Conservation (phyloP, 1,140 invertebrate genomes). For the Megalonaias nervosa region DNA sequence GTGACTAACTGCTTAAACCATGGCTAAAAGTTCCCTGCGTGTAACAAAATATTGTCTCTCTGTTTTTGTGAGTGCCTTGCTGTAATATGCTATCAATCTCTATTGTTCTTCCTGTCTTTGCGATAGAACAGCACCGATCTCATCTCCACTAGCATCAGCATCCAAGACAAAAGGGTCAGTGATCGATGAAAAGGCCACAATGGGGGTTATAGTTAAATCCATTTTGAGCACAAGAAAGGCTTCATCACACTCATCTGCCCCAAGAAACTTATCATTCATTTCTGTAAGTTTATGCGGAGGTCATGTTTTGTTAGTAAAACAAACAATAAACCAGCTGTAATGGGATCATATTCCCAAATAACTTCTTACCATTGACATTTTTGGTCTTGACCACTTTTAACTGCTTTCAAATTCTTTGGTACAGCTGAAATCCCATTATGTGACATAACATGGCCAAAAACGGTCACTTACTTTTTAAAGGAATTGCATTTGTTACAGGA, state of each 20-base stretch:
- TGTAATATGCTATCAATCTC: not conserved
- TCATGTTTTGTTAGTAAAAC: too few relatives aligned
- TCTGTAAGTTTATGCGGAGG: too few relatives aligned
- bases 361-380: not conserved
- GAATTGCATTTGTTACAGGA: constrained; percentile 2
- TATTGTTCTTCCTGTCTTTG: constrained; percentile 35
- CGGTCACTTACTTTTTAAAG: constrained; percentile 11
- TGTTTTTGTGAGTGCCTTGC: not conserved
- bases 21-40: constrained; percentile 1
- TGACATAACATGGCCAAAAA: constrained; percentile 23
- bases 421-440: constrained; percentile 22
- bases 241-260: too few relatives aligned
- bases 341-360: constrained; percentile 7
- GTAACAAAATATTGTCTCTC: constrained; percentile 1
- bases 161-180: too few relatives aligned
- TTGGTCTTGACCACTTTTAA: constrained; percentile 18
- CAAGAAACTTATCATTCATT: too few relatives aligned
- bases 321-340: not conserved
- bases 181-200: too few relatives aligned
- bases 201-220: too few relatives aligned
- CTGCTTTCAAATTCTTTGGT: constrained; percentile 15
- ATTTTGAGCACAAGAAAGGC: too few relatives aligned
- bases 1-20: constrained; percentile 1
- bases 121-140: constrained; percentile 47
- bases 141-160: too few relatives aligned